Conservation (phyloP, 2,113 vertebrate species). For the Progne subis region DNA sequence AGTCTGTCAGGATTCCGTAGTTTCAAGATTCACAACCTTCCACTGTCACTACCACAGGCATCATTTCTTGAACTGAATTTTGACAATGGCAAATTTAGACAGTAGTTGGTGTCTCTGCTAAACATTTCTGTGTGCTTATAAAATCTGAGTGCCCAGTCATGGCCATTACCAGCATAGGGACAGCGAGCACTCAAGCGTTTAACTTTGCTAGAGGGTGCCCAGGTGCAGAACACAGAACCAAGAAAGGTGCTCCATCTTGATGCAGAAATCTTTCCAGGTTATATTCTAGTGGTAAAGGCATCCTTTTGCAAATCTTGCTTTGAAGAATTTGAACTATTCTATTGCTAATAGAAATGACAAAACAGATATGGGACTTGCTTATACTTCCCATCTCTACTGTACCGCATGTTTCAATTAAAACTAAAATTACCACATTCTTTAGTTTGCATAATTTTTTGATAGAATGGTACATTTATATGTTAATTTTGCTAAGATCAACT, state of each 20-base stretch:
- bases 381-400: slow-evolving; percentile 11
- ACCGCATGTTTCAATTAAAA: slow-evolving; percentile 77
- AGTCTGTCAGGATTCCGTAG: neutral
- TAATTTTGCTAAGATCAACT: slow-evolving; percentile 82
- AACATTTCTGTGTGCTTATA: neutral
- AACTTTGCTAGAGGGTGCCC: neutral
- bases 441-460: slow-evolving; percentile 70
- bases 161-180: neutral
- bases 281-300: neutral
- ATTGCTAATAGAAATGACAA: neutral
- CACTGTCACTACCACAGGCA: neutral
- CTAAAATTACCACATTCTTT: slow-evolving; percentile 74
- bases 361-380: slow-evolving; percentile 14
- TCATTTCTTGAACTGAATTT: neutral
- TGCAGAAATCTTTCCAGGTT: neutral
- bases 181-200: neutral
- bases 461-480: slow-evolving; percentile 82
- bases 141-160: fast-evolving
- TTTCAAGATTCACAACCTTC: neutral
- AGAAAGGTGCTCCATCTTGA: neutral
- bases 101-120: neutral
- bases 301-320: neutral
- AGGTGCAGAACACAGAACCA: neutral
- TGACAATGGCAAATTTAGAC: neutral
- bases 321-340: neutral